Evolutionary conservation across 2,797 vertebrate genomes (phyloP), one percentile per base, ranked within the genome.

Genomic region (Heterohyrax brucei): DNA sequence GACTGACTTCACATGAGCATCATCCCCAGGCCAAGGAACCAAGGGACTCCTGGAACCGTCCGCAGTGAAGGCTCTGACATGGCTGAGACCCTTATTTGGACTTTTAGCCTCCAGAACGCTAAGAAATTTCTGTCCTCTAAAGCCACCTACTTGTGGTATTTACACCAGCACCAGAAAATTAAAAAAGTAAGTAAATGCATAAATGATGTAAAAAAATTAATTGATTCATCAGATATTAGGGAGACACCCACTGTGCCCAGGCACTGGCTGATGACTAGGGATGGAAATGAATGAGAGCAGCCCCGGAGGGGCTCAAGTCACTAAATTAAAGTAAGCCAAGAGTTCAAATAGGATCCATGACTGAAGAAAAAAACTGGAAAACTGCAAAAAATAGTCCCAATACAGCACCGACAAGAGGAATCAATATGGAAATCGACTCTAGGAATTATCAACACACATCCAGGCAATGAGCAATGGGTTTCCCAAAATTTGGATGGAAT

Each of bases 321-420:
- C 64, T 78, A 48, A 50, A 62, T 73, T 16, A 78, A 83, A 76
- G 59, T 53, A 90, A 94, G 89, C 62, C 28, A 50, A 56, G 70
- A 44, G 10, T 48, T 22, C 90, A 80, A 73, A 79, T 26, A 33
- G 22, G 72, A 95, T 91, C 44, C 5, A 89, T 53, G 48, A 68
- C 19, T 64, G 50, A 80, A 87, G 44, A 22, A 56, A 50, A 94
- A 93, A 85, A 62, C 28, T 14, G 39, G 73, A 84, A 78, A 91
- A 77, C 26, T 73, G 46, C 8, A 18, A n/a, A 76, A 82, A 22
- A 72, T 39, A 10, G 48, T 50, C 48, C 3, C 86, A 79, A 88
- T 73, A 75, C 33, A 68, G 19, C 30, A 87, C 44, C 73, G 66
- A 39, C 28, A 82, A 82, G 39, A 82, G 22, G 14, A 91, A 91